A percentile compares a stretch with the other conserved stretches of the same genome.
Conservation (phyloP, 1,140 invertebrate genomes). For the Heliothis virescens region DNA sequence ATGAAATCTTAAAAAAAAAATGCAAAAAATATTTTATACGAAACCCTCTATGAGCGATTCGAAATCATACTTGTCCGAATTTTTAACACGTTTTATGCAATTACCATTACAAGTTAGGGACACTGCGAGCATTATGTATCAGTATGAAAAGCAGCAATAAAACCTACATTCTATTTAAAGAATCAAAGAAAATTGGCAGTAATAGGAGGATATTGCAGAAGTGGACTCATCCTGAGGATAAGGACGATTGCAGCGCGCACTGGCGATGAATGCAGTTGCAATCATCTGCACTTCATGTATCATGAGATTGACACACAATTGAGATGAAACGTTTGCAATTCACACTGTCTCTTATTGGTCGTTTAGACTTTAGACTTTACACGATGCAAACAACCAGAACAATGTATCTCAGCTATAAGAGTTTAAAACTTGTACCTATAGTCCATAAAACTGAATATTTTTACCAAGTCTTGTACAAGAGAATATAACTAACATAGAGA, state of each 20-base stretch:
- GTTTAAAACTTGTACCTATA: too few relatives aligned
- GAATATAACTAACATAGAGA: too few relatives aligned
- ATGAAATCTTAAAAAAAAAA: too few relatives aligned
- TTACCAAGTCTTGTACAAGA: too few relatives aligned
- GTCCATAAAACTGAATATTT: too few relatives aligned
- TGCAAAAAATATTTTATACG: too few relatives aligned
- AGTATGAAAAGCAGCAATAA: background rate
- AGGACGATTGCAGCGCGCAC: constrained; percentile 6
- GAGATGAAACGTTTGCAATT: background rate
- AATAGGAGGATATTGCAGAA: constrained; percentile 12
- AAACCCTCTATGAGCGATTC: too few relatives aligned
- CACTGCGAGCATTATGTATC: background rate
- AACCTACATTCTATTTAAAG: background rate
- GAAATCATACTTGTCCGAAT: too few relatives aligned
- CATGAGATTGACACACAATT: constrained; percentile 31
- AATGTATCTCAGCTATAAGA: too few relatives aligned
- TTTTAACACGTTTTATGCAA: too few relatives aligned
- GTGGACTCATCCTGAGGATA: constrained; percentile 31
- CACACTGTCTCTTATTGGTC: background rate
- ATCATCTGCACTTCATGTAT: constrained; percentile 29
- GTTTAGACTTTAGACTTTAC: background rate
- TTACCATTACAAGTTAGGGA: too few relatives aligned
- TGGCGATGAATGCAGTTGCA: background rate
- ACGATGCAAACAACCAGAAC: too few relatives aligned
- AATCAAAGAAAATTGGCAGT: constrained; percentile 26